Evolutionary conservation across 2,113 vertebrate genomes (phyloP).

Genomic region (Psittacula cyanocephala): DNA sequence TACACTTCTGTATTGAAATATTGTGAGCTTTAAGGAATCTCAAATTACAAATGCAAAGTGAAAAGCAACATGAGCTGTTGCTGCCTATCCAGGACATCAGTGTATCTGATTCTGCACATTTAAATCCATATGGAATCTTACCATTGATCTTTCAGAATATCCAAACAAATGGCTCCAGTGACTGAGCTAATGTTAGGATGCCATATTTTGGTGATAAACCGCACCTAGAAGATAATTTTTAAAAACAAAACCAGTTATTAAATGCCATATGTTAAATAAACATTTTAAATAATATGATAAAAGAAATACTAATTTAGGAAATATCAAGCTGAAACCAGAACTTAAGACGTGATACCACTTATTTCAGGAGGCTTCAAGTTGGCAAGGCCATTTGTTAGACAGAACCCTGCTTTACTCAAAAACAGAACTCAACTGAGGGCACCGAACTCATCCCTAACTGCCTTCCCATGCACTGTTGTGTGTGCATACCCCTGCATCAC

Average conservation of each 20-base stretch:
- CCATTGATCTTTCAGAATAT: constrained; percentile 99
- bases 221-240: constrained; percentile 82
- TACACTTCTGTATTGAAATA: background rate
- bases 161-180: constrained; percentile 98
- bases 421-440: background rate
- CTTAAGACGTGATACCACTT: background rate
- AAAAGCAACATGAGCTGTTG: background rate
- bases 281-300: background rate
- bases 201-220: constrained; percentile 99
- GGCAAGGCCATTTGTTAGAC: background rate
- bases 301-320: background rate
- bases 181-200: constrained; percentile 99
- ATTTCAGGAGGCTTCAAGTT: background rate
- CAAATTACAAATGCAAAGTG: background rate
- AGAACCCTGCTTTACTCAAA: background rate
- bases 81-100: background rate
- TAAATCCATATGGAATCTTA: constrained; percentile 70
- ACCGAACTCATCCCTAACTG: background rate
- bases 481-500: background rate
- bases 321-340: background rate
- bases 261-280: background rate
- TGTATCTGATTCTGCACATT: background rate
- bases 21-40: background rate
- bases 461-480: background rate
- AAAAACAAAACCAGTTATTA: background rate